phyloP scores from a whole-genome alignment of 1,140 invertebrate genomes.

The Prorops nasuta region DNA sequence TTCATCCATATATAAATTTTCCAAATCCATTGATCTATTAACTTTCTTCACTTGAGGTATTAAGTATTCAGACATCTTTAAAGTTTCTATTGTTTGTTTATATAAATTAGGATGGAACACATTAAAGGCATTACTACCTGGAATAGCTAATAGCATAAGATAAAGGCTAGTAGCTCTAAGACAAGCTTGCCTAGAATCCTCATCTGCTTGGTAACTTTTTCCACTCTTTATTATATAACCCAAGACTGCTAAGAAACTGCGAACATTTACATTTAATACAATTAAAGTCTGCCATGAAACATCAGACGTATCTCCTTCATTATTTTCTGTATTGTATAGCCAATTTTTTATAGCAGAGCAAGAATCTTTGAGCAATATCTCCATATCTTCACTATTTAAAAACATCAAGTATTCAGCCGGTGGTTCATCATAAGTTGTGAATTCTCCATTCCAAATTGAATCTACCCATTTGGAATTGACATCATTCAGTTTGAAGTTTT shows the following conservation, averaged over 20 bases:
- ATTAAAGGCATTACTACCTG: conserved; percentile 60
- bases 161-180: conserved; percentile 55
- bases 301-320: conserved; percentile 12
- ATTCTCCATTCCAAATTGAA: conserved; percentile 54
- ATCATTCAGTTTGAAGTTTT: conserved; percentile 43
- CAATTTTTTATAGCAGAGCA: conserved; percentile 32
- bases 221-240: conserved; percentile 57
- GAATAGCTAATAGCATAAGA: conserved; percentile 53
- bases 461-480: conserved; percentile 55
- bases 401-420: conserved; percentile 48
- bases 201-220: conserved; percentile 38
- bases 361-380: conserved; percentile 39
- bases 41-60: conserved; percentile 26
- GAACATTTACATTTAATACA: conserved; percentile 53
- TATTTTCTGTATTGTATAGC: conserved; percentile 22
- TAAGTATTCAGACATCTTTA: conserved; percentile 47
- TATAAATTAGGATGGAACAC: conserved; percentile 63
- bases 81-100: conserved; percentile 53
- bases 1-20: conserved; percentile 36
- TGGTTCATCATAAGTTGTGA: conserved; percentile 51
- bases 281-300: conserved; percentile 60
- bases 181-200: conserved; percentile 44
- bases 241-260: conserved; percentile 55
- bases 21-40: conserved; percentile 20
- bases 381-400: conserved; percentile 46